Base-by-base conservation (phyloP, 2,888 invertebrate species). In the Agonopterix arenella region DNA sequence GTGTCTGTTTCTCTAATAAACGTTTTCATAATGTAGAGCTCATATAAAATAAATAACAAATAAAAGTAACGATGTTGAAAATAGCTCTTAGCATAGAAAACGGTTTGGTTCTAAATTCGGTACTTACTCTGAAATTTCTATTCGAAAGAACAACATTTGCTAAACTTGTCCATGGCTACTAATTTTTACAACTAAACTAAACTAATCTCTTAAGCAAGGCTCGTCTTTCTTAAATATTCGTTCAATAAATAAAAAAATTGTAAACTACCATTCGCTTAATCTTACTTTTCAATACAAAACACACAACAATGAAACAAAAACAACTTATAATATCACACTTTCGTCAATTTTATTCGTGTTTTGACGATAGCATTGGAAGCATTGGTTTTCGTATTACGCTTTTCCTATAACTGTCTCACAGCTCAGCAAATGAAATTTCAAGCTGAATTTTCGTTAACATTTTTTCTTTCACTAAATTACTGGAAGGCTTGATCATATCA, bases 401-500 rank as follows among this genome's bases (percentile, higher is more conserved):
- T 70, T 63, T 64, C 64, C 70, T 64, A n/a, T n/a, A 61, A 70
- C 75, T 83, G 83, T 82, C 77, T 80, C 66, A 81, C 74, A 85
- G 85, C 81, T 79, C 71, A 77, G 84, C 85, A 84, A 86, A 80
- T 68, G 64, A 80, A 76, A 63, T 72, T 66, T 69, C 62, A 85
- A 88, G 88, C 88, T 81, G 84, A 69, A 73, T 74, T 70, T 52
- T 74, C 59, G 67, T 66, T 66, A 67, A 72, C 62, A 68, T 67
- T 64, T 69, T 28, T 28, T 65, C 76, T 66, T 81, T 82, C 74
- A 81, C 88, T 89, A 89, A 81, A 84, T 86, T 88, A 89, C 82
- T 89, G 88, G 88, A 88, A 89, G 88, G 88, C 88, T 88, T 76
- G 82, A 81, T 88, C 84, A 84, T 84, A 84, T 84, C 75, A 80